Conservation (phyloP, 2,888 invertebrate species). For the Chamaedrilus cognettii region DNA sequence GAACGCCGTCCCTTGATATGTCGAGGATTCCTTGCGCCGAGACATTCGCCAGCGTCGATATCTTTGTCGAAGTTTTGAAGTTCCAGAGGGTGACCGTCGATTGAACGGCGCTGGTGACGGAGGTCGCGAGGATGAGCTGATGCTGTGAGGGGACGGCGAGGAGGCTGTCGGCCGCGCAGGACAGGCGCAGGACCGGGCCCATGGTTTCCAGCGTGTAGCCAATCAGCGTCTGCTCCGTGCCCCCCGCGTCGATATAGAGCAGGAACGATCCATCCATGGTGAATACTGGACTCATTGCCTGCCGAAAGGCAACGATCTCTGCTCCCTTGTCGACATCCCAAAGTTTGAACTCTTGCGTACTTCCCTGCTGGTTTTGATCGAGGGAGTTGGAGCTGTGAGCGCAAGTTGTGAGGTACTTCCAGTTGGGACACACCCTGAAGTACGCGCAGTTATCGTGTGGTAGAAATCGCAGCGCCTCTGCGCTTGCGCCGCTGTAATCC, state of each 20-base stretch:
- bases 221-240: background rate
- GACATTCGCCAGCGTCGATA: slow-evolving; percentile 6
- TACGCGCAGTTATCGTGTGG: slow-evolving; percentile 23
- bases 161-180: slow-evolving; percentile 11
- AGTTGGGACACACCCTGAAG: slow-evolving; percentile 17
- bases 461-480: slow-evolving; percentile 3
- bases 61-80: background rate
- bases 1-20: slow-evolving; percentile 33
- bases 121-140: slow-evolving; percentile 15
- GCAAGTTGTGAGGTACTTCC: slow-evolving; percentile 17
- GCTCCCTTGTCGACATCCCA: slow-evolving; percentile 3
- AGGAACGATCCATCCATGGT: slow-evolving; percentile 25
- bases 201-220: slow-evolving; percentile 7
- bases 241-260: slow-evolving; percentile 25
- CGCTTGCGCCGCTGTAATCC: background rate
- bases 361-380: no score
- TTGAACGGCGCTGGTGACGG: background rate
- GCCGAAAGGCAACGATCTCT: slow-evolving; percentile 19
- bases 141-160: slow-evolving; percentile 10
- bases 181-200: slow-evolving; percentile 3
- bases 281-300: slow-evolving; percentile 33
- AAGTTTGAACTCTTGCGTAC: slow-evolving; percentile 15
- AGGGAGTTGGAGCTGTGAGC: background rate
- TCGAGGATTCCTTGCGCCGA: slow-evolving; percentile 27
- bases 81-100: slow-evolving; percentile 20